phyloP scores from a whole-genome alignment of 2,888 invertebrate species.

The Dioctria linearis region DNA sequence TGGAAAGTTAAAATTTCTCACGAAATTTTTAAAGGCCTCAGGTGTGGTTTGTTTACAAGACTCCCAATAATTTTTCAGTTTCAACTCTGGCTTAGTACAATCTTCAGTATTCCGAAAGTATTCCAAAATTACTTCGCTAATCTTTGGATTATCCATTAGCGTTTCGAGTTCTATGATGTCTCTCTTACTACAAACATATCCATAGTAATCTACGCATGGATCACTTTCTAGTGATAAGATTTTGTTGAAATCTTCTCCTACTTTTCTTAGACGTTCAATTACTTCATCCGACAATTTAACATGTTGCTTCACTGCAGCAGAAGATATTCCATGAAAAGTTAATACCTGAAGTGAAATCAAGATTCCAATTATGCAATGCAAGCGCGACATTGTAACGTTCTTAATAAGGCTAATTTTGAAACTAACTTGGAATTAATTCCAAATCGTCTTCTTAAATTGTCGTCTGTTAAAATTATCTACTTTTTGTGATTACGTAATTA shows the following conservation, averaged over 20 bases:
- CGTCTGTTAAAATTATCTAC: no score
- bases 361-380: not conserved
- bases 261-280: not conserved
- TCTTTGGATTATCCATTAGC: not conserved
- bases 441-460: no score
- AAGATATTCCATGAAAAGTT: not conserved
- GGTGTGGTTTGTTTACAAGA: not conserved
- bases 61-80: not conserved
- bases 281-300: not conserved
- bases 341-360: not conserved
- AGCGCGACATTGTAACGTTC: constrained; percentile 6
- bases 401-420: no score
- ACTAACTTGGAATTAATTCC: no score
- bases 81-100: not conserved
- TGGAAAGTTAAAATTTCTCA: constrained; percentile 1
- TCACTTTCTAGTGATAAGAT: not conserved
- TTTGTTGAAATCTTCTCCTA: not conserved
- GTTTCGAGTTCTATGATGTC: not conserved
- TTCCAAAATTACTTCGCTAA: not conserved
- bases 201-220: not conserved
- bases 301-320: not conserved
- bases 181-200: not conserved
- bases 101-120: not conserved
- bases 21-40: not conserved
- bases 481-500: no score